Conservation (phyloP, 2,113 vertebrate species). For the Eurypyga helias region DNA sequence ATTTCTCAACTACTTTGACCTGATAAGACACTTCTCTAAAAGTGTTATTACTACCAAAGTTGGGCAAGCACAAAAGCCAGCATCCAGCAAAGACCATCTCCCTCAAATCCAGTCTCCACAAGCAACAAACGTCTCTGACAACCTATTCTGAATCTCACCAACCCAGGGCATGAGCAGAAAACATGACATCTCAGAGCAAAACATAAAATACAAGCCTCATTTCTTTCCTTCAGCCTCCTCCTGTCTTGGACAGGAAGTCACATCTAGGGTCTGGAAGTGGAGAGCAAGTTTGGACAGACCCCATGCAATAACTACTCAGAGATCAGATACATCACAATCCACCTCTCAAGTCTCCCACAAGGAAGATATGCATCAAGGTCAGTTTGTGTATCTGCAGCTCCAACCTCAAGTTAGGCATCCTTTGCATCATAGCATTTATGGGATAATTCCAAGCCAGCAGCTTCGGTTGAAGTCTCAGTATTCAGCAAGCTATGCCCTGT, state of each 20-base stretch:
- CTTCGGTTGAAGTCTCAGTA: not conserved
- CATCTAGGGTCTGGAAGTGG: not conserved
- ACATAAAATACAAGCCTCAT: not conserved
- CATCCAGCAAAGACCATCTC: not conserved
- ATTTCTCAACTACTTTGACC: not conserved
- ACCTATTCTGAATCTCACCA: not conserved
- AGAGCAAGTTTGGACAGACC: not conserved
- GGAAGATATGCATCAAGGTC: no score
- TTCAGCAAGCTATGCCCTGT: not conserved
- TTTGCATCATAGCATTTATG: not conserved
- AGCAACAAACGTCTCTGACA: not conserved
- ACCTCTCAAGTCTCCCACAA: no score
- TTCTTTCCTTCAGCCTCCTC: not conserved
- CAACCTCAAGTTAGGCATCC: not conserved
- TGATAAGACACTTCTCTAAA: not conserved
- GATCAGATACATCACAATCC: not conserved
- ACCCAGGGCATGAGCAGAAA: accelerated
- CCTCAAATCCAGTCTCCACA: not conserved
- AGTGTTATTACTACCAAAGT: not conserved
- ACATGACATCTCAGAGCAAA: not conserved
- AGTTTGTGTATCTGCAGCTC: not conserved
- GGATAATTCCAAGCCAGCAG: not conserved
- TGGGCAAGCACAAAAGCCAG: not conserved
- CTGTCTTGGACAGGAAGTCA: not conserved
- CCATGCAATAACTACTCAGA: not conserved